A percentile compares a stretch with the other conserved stretches of the same genome.
Evolutionary conservation across 2,113 vertebrate genomes (phyloP).

Genomic region (Ascaphus truei): DNA sequence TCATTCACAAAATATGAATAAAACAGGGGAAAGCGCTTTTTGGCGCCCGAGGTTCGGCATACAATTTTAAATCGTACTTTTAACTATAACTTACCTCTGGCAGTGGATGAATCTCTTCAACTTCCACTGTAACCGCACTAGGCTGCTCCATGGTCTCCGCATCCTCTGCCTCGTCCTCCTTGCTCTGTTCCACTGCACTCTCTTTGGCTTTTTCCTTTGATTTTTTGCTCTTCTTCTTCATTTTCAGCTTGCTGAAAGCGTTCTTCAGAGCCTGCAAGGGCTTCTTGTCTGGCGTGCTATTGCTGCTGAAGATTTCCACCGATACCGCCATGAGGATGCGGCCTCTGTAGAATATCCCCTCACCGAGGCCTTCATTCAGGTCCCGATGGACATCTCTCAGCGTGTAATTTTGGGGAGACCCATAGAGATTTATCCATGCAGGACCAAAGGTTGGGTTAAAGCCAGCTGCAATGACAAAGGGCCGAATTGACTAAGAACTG

Average conservation of each 20-base stretch:
- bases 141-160: slow-evolving; percentile 62
- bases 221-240: slow-evolving; percentile 77
- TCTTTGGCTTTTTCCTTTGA: slow-evolving; percentile 58
- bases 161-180: slow-evolving; percentile 38
- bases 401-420: slow-evolving; percentile 76
- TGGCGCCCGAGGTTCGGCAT: too few relatives aligned
- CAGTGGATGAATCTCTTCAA: slow-evolving; percentile 82
- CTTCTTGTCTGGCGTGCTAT: slow-evolving; percentile 51
- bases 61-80: too few relatives aligned
- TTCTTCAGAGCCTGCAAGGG: slow-evolving; percentile 49
- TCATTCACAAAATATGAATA: too few relatives aligned
- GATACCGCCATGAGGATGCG: slow-evolving; percentile 73
- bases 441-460: slow-evolving; percentile 89
- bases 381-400: slow-evolving; percentile 75
- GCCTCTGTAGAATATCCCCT: slow-evolving; percentile 83
- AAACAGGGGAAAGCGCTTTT: too few relatives aligned
- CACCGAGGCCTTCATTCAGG: slow-evolving; percentile 81
- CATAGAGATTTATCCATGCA: slow-evolving; percentile 85
- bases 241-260: slow-evolving; percentile 59
- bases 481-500: too few relatives aligned
- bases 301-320: slow-evolving; percentile 74
- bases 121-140: slow-evolving; percentile 72
- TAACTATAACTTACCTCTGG: slow-evolving; percentile 80
- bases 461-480: slow-evolving; percentile 66
- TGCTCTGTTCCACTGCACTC: slow-evolving; percentile 40